These are phyloP conservation scores for Diarsia dahlii DNA, from an alignment of 2,888 invertebrate species.

Conservation along the genomic window DNA sequence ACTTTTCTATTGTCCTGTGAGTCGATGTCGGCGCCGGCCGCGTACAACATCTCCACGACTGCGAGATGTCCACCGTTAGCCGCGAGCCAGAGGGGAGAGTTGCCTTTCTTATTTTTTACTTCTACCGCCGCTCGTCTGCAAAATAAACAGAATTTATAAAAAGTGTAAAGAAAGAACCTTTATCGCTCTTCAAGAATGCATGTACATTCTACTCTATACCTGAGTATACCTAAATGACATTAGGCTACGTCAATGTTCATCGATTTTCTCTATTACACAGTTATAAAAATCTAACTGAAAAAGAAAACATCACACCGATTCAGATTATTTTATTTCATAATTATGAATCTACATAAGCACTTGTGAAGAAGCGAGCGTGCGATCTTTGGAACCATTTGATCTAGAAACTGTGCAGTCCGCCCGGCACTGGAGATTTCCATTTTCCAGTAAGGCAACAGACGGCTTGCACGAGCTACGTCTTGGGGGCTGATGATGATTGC, in stretches of 20 bases:
- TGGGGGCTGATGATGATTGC: background rate
- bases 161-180: too few relatives aligned
- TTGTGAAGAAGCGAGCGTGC: too few relatives aligned
- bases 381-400: too few relatives aligned
- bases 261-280: background rate
- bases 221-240: too few relatives aligned
- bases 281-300: background rate
- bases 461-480: background rate
- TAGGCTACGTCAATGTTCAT: too few relatives aligned
- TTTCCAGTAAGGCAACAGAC: too few relatives aligned
- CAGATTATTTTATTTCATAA: background rate
- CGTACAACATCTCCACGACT: conserved; percentile 98
- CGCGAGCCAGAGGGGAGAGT: conserved; percentile 99
- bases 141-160: too few relatives aligned
- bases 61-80: conserved; percentile 99
- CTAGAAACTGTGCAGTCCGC: background rate
- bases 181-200: background rate
- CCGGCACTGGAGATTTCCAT: background rate
- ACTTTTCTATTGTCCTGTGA: conserved; percentile 99
- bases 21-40: conserved; percentile 98
- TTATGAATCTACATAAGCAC: too few relatives aligned
- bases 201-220: too few relatives aligned
- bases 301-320: background rate
- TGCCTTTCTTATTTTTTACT: conserved; percentile 99
- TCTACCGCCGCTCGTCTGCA: conserved; percentile 96